These are phyloP conservation scores for Siniperca undulata DNA, from an alignment of 2,797 vertebrate species.

Conservation along the genomic window DNA sequence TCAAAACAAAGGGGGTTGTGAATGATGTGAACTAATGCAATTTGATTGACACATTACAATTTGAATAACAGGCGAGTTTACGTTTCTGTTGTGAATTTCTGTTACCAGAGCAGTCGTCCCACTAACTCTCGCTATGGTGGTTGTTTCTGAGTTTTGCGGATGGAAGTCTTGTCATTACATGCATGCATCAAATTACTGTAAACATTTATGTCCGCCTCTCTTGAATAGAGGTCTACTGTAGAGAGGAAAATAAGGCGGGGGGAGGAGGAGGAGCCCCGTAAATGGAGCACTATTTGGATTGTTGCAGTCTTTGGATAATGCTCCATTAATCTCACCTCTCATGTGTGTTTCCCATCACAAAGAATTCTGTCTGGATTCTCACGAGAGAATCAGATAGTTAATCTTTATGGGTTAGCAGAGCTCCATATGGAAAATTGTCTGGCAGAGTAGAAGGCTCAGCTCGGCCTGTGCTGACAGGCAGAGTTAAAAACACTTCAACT, in stretches of 20 bases:
- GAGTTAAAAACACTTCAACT: constrained; percentile 36
- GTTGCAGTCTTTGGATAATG: constrained; percentile 63
- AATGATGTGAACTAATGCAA: not conserved
- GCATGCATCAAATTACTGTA: constrained; percentile 72
- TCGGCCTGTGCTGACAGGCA: constrained; percentile 63
- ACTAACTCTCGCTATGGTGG: constrained; percentile 8
- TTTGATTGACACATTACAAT: not conserved
- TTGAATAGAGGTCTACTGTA: constrained; percentile 54
- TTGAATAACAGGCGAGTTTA: not conserved
- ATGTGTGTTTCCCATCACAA: constrained; percentile 73
- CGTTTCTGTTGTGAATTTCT: constrained; percentile 1
- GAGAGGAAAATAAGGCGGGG: constrained; percentile 38
- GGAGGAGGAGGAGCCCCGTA: constrained; percentile 16
- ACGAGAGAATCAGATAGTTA: constrained; percentile 65
- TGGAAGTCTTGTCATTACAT: constrained; percentile 59
- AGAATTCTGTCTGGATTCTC: constrained; percentile 62
- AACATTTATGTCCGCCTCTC: constrained; percentile 71
- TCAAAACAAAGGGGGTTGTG: not conserved
- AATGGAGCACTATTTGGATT: constrained; percentile 56
- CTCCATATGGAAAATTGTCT: constrained; percentile 75
- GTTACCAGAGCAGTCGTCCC: constrained; percentile 2
- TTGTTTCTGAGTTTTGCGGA: constrained; percentile 29
- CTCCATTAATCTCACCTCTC: constrained; percentile 75
- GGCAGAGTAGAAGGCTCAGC: constrained; percentile 30
- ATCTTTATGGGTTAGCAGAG: constrained; percentile 67